Base-by-base conservation (phyloP, 2,113 vertebrate species). In the Capreolus pygargus region DNA sequence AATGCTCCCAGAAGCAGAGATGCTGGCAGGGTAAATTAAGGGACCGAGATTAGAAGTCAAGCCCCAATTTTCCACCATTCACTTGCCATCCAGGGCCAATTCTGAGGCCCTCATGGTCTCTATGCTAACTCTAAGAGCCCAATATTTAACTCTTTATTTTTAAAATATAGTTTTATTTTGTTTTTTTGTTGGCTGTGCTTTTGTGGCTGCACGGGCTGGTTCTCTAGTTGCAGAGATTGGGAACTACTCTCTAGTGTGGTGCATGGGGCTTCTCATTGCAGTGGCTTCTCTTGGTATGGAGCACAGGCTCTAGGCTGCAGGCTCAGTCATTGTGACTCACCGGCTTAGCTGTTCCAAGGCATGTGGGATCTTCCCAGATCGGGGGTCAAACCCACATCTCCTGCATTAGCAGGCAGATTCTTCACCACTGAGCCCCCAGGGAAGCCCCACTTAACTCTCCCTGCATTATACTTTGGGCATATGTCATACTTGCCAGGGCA, bases 281-380 rank as follows among this genome's bases (percentile, higher is more conserved):
- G 21, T 14, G 70, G 10, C 70, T 74, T 13, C 70, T 74, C 21
- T 25, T 13, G 36, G 19, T 43, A 43, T 23, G 70, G 36, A 74
- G 67, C 28, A 74, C 36, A 74, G 67, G 21, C 5, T 43, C 36
- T 6, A 39, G 67, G 6, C 21, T 43, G 11, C 9, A 7, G 21
- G 11, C 21, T 43, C 23, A 43, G 36, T 27, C 19, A 1, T 7
- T 74, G 36, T 25, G 36, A 43, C 36, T 39, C 70, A 43, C 0
- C 2, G n/a, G 12, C 36, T 74, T 27, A 74, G 36, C 70, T 74
- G 70, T 11, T 43, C 36, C 70, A 16, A 43, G 36, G 36, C 21
- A 74, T 7, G 70, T 43, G 70, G 36, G 36, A 43, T 74, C 21
- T 74, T 43, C 36, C 36, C 70, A 43, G 70, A 30, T 25, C 2